phyloP scores from a whole-genome alignment of 2,888 invertebrate species.

The Dione juno region DNA sequence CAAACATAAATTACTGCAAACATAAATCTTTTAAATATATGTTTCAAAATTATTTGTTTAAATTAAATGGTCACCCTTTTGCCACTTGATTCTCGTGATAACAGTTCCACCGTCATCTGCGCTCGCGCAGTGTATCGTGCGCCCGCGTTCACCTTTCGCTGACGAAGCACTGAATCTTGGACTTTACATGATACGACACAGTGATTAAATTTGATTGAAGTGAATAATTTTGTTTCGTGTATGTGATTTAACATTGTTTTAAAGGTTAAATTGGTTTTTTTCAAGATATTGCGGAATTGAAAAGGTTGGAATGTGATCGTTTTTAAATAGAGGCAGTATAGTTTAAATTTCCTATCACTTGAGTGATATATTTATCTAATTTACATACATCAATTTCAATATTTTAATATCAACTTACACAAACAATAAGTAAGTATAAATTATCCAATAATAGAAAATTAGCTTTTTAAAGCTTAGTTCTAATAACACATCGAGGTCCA shows the following conservation, averaged over 20 bases:
- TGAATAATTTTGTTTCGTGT: conserved; percentile 11
- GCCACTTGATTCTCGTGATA: conserved; percentile 64
- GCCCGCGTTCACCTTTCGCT: conserved; percentile 57
- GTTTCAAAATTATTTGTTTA: background rate
- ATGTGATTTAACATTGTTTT: conserved; percentile 16
- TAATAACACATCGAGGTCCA: too few species aligned
- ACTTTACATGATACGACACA: conserved; percentile 14
- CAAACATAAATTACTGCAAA: too few species aligned
- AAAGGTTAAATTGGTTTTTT: background rate
- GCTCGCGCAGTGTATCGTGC: conserved; percentile 68
- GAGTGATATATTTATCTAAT: too few species aligned
- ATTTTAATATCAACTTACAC: too few species aligned
- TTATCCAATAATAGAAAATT: too few species aligned
- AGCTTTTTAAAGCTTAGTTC: too few species aligned
- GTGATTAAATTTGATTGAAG: conserved; percentile 15
- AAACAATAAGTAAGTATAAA: too few species aligned
- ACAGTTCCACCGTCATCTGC: conserved; percentile 65
- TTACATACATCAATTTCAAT: too few species aligned
- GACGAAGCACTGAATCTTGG: background rate
- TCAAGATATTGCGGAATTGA: background rate
- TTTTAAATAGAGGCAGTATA: background rate
- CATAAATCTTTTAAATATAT: background rate
- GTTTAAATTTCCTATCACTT: too few species aligned
- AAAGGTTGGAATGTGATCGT: conserved; percentile 12
- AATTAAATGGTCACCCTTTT: conserved; percentile 42